Base-by-base conservation (phyloP, 2,888 invertebrate species). In the Dasysyrphus tricinctus region DNA sequence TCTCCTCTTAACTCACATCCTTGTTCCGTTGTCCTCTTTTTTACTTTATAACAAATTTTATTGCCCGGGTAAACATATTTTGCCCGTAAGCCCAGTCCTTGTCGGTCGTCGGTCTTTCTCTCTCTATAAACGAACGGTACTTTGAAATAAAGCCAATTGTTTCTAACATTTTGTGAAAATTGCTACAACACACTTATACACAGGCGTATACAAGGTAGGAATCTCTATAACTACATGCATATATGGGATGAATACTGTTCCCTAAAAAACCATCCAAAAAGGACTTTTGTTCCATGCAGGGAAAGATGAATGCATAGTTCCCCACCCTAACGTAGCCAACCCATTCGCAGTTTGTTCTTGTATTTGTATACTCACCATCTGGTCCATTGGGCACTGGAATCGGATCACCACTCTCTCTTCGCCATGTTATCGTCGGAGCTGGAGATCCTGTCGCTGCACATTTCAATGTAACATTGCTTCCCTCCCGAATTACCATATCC, bases 381-480 rank as follows among this genome's bases (percentile, higher is more conserved):
- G 94, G 93, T 44, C 95, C 96, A 89, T 94, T 95, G 70, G 95
- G 94, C 65, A 96, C 92, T 19, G 95, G 94, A 91, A 97, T 97
- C 77, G 95, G 94, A 90, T 95, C 95, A 78, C 96, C 95, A 90
- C 96, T 96, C 92, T 97, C 97, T 88, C 97, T 94, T 88, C 96
- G 94, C 98, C 98, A 98, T 88, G 95, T 96, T 92, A 98, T 97
- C 89, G 95, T 96, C 6, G 98, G 98, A 88, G 95, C 94, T 3
- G 98, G 98, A n/a, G 97, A 96, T 70, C 98, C 97, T 16, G 95
- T 96, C 24, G 97, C 98, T 42, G 97, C 96, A 91, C 98, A 98
- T 88, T 95, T 95, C 79, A 98, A 93, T 90, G 96, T 97, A 83
- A 97, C 96, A 88, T 97, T 96, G 70, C 96, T 96, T 16, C 97